These are phyloP conservation scores for Clusia tigrina DNA, from an alignment of 2,888 invertebrate genomes.

Conservation along the genomic window DNA sequence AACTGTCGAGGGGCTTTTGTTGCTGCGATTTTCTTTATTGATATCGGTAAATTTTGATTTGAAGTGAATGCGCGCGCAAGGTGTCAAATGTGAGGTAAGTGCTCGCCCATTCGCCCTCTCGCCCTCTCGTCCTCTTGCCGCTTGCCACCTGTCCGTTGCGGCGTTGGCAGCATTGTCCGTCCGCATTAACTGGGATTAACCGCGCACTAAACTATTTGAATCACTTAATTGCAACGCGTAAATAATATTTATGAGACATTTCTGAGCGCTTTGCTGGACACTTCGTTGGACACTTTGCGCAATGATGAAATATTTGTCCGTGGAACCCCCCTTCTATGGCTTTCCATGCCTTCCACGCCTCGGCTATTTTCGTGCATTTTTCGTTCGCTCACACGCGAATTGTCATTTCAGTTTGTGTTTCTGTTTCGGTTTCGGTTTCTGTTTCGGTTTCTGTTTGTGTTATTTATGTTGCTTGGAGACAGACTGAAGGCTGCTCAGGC, in stretches of 20 bases:
- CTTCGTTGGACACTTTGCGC: too few species aligned
- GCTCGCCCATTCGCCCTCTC: conserved; percentile 1
- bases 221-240: conserved; percentile 2
- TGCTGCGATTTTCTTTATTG: conserved; percentile 57
- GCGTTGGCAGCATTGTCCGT: conserved; percentile 1
- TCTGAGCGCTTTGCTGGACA: neutral
- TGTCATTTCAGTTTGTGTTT: too few species aligned
- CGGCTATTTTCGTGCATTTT: too few species aligned
- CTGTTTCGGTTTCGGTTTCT: too few species aligned
- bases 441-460: too few species aligned
- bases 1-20: conserved; percentile 51
- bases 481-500: too few species aligned
- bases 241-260: neutral
- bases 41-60: conserved; percentile 58
- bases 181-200: conserved; percentile 5
- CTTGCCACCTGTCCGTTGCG: conserved; percentile 19
- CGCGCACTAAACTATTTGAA: conserved; percentile 1
- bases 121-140: conserved; percentile 26
- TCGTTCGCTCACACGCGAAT: too few species aligned
- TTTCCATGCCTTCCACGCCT: too few species aligned
- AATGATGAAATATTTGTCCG: too few species aligned
- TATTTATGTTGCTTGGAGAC: too few species aligned
- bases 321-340: too few species aligned
- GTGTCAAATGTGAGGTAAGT: conserved; percentile 54
- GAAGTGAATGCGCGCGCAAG: conserved; percentile 58